Conservation (phyloP, 2,113 vertebrate genomes). For the Barnardius zonarius region DNA sequence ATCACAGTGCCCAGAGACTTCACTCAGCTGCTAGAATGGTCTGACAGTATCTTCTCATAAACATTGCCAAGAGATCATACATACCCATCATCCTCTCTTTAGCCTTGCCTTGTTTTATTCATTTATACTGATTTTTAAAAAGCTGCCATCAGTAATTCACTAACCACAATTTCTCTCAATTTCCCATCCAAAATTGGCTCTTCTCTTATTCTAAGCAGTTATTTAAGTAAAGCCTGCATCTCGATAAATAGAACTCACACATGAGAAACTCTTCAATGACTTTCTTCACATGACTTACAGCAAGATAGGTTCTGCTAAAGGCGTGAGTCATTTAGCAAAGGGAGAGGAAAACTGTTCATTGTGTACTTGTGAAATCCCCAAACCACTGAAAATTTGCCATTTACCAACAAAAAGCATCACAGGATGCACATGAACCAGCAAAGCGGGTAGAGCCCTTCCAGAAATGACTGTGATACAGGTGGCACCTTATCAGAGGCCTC, state of each 20-base stretch:
- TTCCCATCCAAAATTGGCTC: not conserved
- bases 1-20: not conserved
- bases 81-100: not conserved
- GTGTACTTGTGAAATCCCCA: constrained; percentile 61
- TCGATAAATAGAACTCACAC: not conserved
- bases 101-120: not conserved
- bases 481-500: not conserved
- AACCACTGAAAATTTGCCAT: constrained; percentile 30
- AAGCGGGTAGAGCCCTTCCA: not conserved
- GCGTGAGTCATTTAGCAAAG: constrained; percentile 52
- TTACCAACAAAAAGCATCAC: constrained; percentile 63
- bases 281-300: not conserved
- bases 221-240: not conserved
- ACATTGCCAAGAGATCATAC: not conserved
- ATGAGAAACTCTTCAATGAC: not conserved
- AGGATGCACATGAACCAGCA: constrained; percentile 42
- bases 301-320: constrained; percentile 25
- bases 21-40: not conserved
- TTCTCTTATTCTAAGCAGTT: not conserved
- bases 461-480: constrained; percentile 36
- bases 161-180: not conserved
- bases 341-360: constrained; percentile 44
- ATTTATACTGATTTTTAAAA: not conserved
- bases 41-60: not conserved
- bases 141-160: not conserved